Evolutionary conservation across 1,140 invertebrate genomes (phyloP).

Genomic region (Mactra quadrangularis): DNA sequence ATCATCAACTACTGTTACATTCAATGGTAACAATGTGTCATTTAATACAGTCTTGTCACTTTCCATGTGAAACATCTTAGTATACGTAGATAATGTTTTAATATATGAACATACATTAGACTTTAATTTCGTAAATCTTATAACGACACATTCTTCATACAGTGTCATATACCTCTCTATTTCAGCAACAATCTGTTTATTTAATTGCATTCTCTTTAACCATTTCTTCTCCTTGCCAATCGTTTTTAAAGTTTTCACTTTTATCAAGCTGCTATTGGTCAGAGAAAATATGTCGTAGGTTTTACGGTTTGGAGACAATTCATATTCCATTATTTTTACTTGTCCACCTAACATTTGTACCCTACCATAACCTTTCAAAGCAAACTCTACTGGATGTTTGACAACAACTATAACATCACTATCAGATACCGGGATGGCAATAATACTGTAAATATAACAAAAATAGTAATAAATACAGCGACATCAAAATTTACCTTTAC

Average conservation of each 20-base stretch:
- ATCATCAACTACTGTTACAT: neutral
- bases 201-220: neutral
- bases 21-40: conserved; percentile 18
- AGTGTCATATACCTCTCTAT: neutral
- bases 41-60: conserved; percentile 23
- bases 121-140: conserved; percentile 29
- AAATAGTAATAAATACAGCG: neutral
- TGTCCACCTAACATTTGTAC: conserved; percentile 16
- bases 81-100: conserved; percentile 20
- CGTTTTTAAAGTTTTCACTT: neutral
- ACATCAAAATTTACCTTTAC: neutral
- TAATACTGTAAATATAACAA: neutral
- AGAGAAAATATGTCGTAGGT: conserved; percentile 30
- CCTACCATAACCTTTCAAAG: conserved; percentile 15
- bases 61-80: conserved; percentile 27
- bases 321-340: conserved; percentile 26
- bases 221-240: conserved; percentile 14
- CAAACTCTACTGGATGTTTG: conserved; percentile 22
- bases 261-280: conserved; percentile 40
- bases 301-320: neutral
- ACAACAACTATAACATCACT: conserved; percentile 32
- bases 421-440: neutral
- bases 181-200: neutral
- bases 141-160: conserved; percentile 14
- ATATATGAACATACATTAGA: conserved; percentile 42